phyloP scores from a whole-genome alignment of 2,797 vertebrate species.

The Lagorchestes hirsutus region DNA sequence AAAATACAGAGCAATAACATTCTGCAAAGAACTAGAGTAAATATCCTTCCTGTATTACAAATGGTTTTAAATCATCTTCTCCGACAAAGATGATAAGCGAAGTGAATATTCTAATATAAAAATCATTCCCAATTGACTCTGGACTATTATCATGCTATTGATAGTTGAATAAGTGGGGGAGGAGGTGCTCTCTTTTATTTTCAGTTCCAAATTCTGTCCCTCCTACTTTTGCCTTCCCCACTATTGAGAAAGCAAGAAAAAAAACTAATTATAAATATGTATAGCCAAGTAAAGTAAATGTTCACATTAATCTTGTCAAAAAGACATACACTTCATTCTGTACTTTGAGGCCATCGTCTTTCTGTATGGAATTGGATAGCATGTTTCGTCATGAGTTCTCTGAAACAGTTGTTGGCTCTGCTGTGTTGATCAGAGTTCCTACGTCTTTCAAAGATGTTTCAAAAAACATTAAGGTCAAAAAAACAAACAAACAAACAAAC shows the following conservation, averaged over 20 bases:
- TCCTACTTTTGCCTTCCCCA: not conserved
- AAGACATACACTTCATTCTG: slow-evolving; percentile 5
- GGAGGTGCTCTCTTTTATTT: not conserved
- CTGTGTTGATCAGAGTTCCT: not conserved
- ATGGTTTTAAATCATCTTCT: too few relatives aligned
- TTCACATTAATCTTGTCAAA: not conserved
- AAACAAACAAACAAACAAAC: too few relatives aligned
- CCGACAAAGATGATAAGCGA: not conserved
- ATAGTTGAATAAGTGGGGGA: not conserved
- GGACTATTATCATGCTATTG: not conserved
- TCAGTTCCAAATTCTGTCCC: not conserved
- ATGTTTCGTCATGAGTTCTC: not conserved
- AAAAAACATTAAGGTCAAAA: not conserved
- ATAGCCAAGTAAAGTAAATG: not conserved
- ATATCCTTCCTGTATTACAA: not conserved
- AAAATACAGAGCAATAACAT: not conserved
- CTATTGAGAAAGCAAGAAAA: not conserved
- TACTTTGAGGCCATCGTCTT: not conserved
- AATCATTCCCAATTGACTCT: not conserved
- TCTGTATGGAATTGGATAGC: not conserved
- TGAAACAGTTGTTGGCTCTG: not conserved
- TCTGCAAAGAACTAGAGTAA: not conserved
- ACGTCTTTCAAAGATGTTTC: not conserved
- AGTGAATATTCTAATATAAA: not conserved
- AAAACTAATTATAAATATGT: not conserved